Base-by-base conservation (phyloP, 2,888 invertebrate species). In the Caenorhabditis wallacei region DNA sequence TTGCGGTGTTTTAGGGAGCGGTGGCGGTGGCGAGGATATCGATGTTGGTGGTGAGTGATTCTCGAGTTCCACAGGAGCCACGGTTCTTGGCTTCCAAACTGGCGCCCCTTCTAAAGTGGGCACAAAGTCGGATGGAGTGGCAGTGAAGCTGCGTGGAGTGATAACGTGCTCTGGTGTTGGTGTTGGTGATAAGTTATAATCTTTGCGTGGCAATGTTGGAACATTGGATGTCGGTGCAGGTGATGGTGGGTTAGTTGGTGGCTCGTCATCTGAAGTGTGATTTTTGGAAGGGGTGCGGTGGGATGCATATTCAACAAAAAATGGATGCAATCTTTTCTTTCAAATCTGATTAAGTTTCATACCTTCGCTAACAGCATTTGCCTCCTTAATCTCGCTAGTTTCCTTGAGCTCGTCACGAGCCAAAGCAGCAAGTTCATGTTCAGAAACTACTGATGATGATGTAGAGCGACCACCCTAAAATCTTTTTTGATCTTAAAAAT, bases 191-290 rank as follows among this genome's bases (percentile, higher is more conserved):
- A 43, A 46, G 75, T 81, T 75, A 76, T 81, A 81, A 51, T 81
- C 81, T 81, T 81, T 81, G 75, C 63, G 64, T 51, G 81, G 81
- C 69, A 81, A 43, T 51, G 70, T 70, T 18, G 81, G 81, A 37
- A 70, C 74, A 30, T 56, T 54, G 4, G 30, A 0, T 3, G 46
- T 22, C 4, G 80, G 72, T 18, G 74, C 53, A 22, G 80, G 75
- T 56, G 70, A 69, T 51, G 75, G 81, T 70, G 81, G 70, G 74
- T 80, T 80, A 75, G 81, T 68, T 76, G 70, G 81, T 71, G 74
- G 75, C 40, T 75, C 70, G 59, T 82, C 82, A 26, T 82, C 82
- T 82, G 68, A 80, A 80, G 59, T n/a, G 40, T n/a, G 8, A 16
- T 37, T 30, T n/a, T 30, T 74, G 46, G 8, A 30, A 8, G 30